Conservation (phyloP, 2,888 invertebrate genomes). For the Liodrosophila aerea region DNA sequence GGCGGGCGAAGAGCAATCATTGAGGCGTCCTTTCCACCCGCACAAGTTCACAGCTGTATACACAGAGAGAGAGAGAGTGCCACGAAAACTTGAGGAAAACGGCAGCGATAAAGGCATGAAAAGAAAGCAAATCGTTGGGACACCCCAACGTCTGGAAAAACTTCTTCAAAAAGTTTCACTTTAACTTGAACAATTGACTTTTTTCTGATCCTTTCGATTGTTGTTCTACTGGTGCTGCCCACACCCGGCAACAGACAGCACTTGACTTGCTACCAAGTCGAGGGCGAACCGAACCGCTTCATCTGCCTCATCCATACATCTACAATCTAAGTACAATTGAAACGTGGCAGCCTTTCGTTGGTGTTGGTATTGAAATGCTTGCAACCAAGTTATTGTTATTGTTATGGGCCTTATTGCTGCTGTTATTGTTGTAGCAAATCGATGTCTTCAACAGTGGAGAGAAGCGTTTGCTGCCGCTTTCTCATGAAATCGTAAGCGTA, state of each 20-base stretch:
- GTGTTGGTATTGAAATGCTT: conserved; percentile 76
- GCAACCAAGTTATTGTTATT: conserved; percentile 77
- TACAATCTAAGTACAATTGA: conserved; percentile 62
- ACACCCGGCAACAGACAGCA: conserved; percentile 37
- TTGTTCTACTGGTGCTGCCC: conserved; percentile 36
- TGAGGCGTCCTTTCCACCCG: conserved; percentile 33
- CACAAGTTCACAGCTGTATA: conserved; percentile 39
- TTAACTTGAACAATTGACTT: conserved; percentile 77
- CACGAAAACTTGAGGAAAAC: not conserved
- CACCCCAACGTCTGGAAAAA: conserved; percentile 65
- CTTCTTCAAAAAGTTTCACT: conserved; percentile 73
- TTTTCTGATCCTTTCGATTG: conserved; percentile 38
- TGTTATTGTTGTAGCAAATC: conserved; percentile 58
- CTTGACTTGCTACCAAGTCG: conserved; percentile 59
- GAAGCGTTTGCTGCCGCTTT: conserved; percentile 50
- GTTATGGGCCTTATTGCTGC: conserved; percentile 60
- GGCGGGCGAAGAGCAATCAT: conserved; percentile 1
- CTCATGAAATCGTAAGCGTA: conserved; percentile 72
- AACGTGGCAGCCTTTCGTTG: conserved; percentile 69
- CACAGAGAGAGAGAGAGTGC: conserved; percentile 21
- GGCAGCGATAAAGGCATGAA: conserved; percentile 62
- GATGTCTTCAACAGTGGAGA: conserved; percentile 52
- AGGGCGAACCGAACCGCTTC: conserved; percentile 61
- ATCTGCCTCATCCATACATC: conserved; percentile 30
- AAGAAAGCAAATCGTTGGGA: conserved; percentile 59